Evolutionary conservation across 2,113 vertebrate species (phyloP).

Genomic region (Meles meles): DNA sequence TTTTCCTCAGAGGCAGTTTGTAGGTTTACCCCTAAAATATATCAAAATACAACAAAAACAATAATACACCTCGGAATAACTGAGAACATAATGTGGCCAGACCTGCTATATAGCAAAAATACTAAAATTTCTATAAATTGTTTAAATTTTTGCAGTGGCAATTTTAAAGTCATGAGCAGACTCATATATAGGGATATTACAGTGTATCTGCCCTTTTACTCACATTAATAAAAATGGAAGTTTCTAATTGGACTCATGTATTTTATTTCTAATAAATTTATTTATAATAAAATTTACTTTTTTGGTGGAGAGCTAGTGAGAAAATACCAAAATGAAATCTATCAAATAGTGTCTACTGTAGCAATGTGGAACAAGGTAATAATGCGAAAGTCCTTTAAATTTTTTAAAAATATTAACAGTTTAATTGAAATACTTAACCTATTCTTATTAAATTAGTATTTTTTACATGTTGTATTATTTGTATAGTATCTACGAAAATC

Average conservation of each 20-base stretch:
- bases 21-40: neutral
- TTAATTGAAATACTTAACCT: neutral
- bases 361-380: neutral
- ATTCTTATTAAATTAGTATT: neutral
- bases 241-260: conserved; percentile 20
- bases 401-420: neutral
- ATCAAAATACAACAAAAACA: conserved; percentile 8
- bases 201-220: neutral
- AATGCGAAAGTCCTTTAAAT: neutral
- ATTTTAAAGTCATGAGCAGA: neutral
- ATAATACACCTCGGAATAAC: neutral
- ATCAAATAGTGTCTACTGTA: neutral
- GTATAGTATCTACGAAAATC: neutral
- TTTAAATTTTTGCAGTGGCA: neutral
- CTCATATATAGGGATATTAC: neutral
- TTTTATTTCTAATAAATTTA: neutral
- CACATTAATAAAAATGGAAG: neutral
- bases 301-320: neutral
- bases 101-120: neutral
- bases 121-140: neutral
- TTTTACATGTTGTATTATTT: neutral
- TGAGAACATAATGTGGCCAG: neutral
- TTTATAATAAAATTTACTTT: neutral
- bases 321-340: conserved; percentile 21
- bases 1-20: neutral